Base-by-base conservation (phyloP, 2,797 vertebrate genomes). In the Coranthus polyacanthus region DNA sequence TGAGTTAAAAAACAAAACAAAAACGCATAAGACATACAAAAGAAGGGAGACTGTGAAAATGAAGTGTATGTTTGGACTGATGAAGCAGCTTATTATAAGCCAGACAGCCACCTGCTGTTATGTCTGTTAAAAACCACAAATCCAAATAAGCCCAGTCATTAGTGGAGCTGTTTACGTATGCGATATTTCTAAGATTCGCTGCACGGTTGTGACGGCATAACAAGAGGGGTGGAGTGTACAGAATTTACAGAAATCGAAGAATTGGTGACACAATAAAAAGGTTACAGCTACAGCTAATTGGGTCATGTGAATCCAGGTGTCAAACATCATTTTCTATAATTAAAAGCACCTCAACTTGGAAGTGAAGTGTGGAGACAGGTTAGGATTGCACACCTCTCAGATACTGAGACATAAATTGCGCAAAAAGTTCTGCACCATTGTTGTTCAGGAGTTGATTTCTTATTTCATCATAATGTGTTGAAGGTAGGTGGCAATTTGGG, bases 371-470 rank as follows among this genome's bases (percentile, higher is more conserved):
- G 11, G 16, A 22, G 41, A 55, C 29, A 20, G 26, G 32, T 53
- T 45, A 59, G 2, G 2, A 37, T 46, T 26, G 53, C 46, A 22
- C 16, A 0, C 22, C 18, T 46, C 7, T 16, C 3, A 11, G 57
- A 5, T 43, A 29, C 0, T 26, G 38, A 62, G 49, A 57, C 38
- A 47, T 2, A 6, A 58, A n/a, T 18, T 64, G 16, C 17, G 42
- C 12, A 51, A 64, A 68, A 60, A 50, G 21, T 75, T 78, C 3
- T 53, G 29, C 11, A 3, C 66, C 57, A 47, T 62, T 16, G 5
- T 71, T 58, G n/a, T 75, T 53, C 13, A 21, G 44, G 41, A 63
- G 42, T 65, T 54, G 12, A 75, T 77, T 71, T 72, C 45, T 62
- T 24, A 73, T 76, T 80, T 70, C 45, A 56, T 54, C 34, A 46